Base-by-base conservation (phyloP, 2,797 vertebrate genomes). In the Margarornis squamiger region DNA sequence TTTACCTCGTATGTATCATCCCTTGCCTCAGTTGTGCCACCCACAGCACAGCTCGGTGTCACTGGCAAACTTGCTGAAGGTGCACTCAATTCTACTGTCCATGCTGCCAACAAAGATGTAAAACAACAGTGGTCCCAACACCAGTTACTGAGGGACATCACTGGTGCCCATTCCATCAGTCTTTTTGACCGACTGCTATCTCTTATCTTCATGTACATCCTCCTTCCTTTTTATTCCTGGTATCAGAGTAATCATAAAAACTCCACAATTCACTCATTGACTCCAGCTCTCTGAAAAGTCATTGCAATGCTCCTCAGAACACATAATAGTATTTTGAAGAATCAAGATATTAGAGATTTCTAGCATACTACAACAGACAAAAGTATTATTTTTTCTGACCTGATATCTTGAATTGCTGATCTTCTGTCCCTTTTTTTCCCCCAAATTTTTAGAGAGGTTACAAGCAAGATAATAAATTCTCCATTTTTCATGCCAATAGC, bases 401-500 rank as follows among this genome's bases (percentile, higher is more conserved):
- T 99, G 96, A 99, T 99, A 93, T 99, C 99, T 85, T 99, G 99
- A 92, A 99, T 98, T 12, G 99, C 97, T 76, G 99, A 99, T 89
- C 99, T 99, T 49, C 99, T 98, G 90, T 99, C 99, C 95, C 99
- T 98, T 96, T 99, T 99, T 96, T 99, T 99, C 80, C 99, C 99
- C 99, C 99, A 99, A 96, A 99, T 99, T 97, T 99, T 99, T 41
- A 99, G 98, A 21, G 99, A 99, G 19, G 98, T 98, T n/a, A 99
- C 99, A 87, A 99, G 97, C 75, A 99, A 97, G 92, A 99, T 99
- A 96, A 99, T 99, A 97, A 99, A 99, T 97, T 99, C 99, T 97
- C 99, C 99, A 13, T 99, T 99, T 97, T 98, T 99, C 99, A 99
- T 99, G 89, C 99, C 99, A 61, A 99, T 99, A 94, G 99, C 99